Base-by-base conservation (phyloP, 2,113 vertebrate genomes). In the Trichechus manatus region DNA sequence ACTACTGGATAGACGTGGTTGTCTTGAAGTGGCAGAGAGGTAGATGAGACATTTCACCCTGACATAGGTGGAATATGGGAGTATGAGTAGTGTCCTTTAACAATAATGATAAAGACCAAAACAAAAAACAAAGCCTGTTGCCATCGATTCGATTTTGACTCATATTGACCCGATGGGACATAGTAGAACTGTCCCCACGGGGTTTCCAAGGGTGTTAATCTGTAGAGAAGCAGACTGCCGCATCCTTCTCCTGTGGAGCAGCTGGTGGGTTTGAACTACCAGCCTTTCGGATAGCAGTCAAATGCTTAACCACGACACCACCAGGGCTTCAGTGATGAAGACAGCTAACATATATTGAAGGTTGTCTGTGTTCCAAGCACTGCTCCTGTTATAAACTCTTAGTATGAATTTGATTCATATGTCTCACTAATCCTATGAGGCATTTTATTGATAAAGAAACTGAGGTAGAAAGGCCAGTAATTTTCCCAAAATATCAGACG, bases 391-490 rank as follows among this genome's bases (percentile, higher is more conserved):
- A 39, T 33, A 74, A 39, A 78, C 27, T 20, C 31, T 85, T 72
- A 72, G 42, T 6, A 59, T 79, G 53, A 89, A 56, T 87, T 93
- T 53, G 27, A 83, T 53, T 93, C 44, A 75, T 87, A 89, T 79
- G 27, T 90, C 39, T 80, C 74, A 86, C 33, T 89, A 90, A 68
- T 5, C 27, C 42, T 94, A 4, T 92, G 70, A 90, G 29, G 25
- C 42, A 75, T 85, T 84, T 92, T 83, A n/a, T 84, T 64, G 79
- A 36, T 84, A 85, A 86, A 83, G 56, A 72, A 94, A 50, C 11
- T 74, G 36, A 89, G 2, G 44, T 75, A 75, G 50, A 96, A 1
- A 80, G 75, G 3, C 31, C 36, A 50, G 3, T 68, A 61, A 44
- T 25, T 84, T 56, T 85, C 80, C 31, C 19, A 94, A 39, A 64